Base-by-base conservation (phyloP, 1,140 invertebrate species). In the Liolophura sinensis region DNA sequence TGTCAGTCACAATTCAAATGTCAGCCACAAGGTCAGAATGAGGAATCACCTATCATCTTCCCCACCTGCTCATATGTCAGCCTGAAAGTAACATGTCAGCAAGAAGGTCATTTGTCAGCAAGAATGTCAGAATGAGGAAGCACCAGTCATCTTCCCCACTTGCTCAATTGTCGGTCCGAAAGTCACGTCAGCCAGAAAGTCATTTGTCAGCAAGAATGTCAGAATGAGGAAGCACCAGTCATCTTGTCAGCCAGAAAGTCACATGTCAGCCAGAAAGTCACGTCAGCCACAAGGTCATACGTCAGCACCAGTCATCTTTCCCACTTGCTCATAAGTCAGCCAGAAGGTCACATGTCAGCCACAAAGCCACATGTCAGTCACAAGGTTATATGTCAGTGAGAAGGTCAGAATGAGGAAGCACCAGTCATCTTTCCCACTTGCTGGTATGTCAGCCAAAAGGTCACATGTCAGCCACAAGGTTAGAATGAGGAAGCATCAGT, bases 111-210 rank as follows among this genome's bases (percentile, higher is more conserved):
- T 40, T 3, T 40, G 31, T 40, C 31, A 40, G 31, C 31, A 3
- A 40, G 31, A 9, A 40, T 27, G 27, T 75, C 78, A 90, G 76
- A 90, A 90, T 58, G 86, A 87, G 16, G 83, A 78, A 15, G 87
- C 85, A 56, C 89, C 89, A 57, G 86, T 79, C 22, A 85, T 68
- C 70, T 84, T 85, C 56, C 90, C 77, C n/a, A 91, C 85, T 79
- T 91, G 83, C 83, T 91, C 90, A 76, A 89, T 91, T 9, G 86
- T 86, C n/a, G n/a, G n/a, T n/a, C n/a, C n/a, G n/a, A n/a, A n/a
- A n/a, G n/a, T n/a, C n/a, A n/a, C n/a, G n/a, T n/a, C 22, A 91
- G 77, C 90, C 90, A 91, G 81, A 91, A 91, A 7, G 88, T 90
- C 7, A n/a, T n/a, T n/a, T n/a, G n/a, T n/a, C n/a, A n/a, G n/a